These are phyloP conservation scores for Phaenicophaeus curvirostris DNA, from an alignment of 2,797 vertebrate species.

Conservation along the genomic window DNA sequence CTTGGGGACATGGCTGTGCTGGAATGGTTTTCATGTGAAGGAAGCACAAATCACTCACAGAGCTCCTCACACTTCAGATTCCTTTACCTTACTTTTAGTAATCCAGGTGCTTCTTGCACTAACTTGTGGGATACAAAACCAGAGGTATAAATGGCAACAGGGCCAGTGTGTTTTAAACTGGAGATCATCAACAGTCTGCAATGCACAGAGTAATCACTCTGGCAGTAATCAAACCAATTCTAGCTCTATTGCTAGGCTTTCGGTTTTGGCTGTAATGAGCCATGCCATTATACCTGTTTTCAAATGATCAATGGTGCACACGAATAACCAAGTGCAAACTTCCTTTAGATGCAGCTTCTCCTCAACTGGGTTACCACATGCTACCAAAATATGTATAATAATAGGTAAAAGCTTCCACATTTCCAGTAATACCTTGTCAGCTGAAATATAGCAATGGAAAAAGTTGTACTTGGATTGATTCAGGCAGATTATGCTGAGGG, in stretches of 20 bases:
- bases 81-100: not conserved
- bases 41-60: not conserved
- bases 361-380: not conserved
- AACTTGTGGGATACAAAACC: not conserved
- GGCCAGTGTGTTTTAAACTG: not conserved
- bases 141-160: not conserved
- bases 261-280: not conserved
- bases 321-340: not conserved
- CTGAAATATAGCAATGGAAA: not conserved
- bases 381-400: not conserved
- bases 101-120: not conserved
- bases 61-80: not conserved
- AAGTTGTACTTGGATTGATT: not conserved
- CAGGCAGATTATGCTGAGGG: not conserved
- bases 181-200: not conserved
- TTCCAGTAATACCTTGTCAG: not conserved
- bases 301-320: not conserved
- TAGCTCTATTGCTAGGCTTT: not conserved
- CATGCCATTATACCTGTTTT: not conserved
- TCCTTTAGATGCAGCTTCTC: not conserved
- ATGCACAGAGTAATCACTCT: not conserved
- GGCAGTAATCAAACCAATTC: not conserved
- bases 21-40: not conserved
- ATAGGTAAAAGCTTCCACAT: not conserved
- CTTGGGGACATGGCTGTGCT: not conserved